These are phyloP conservation scores for Watsonalla binaria DNA, from an alignment of 2,888 invertebrate genomes.

Conservation along the genomic window DNA sequence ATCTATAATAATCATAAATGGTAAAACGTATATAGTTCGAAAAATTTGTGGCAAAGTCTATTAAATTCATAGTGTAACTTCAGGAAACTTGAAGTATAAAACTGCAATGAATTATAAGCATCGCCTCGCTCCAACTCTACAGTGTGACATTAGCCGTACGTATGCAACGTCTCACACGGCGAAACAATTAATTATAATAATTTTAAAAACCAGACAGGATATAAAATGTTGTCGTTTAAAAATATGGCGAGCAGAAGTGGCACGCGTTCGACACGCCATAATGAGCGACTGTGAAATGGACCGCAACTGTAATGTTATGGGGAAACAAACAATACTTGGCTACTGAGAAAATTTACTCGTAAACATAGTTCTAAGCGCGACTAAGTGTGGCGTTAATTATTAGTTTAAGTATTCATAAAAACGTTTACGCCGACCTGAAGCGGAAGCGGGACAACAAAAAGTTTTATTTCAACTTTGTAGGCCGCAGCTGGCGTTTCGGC, in stretches of 20 bases:
- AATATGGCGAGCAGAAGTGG: constrained; percentile 42
- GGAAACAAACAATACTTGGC: constrained; percentile 50
- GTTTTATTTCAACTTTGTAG: constrained; percentile 44
- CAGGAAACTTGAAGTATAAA: too few species aligned
- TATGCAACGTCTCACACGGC: constrained; percentile 25
- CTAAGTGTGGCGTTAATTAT: constrained; percentile 64
- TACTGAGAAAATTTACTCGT: constrained; percentile 54
- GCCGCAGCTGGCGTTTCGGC: constrained; percentile 47
- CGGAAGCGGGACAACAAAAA: constrained; percentile 36
- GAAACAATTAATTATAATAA: constrained; percentile 58
- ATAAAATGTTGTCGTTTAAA: constrained; percentile 43
- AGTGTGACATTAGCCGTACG: constrained; percentile 19
- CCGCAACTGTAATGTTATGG: constrained; percentile 39
- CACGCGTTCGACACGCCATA: constrained; percentile 51
- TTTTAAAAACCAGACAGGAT: constrained; percentile 36
- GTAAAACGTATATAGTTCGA: too few species aligned
- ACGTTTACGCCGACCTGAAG: constrained; percentile 34
- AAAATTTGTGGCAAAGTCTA: too few species aligned
- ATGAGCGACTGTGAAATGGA: constrained; percentile 50
- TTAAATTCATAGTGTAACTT: too few species aligned
- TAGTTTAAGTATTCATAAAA: constrained; percentile 68
- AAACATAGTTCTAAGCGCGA: constrained; percentile 58
- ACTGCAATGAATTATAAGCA: constrained; percentile 8
- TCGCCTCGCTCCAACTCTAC: constrained; percentile 15
- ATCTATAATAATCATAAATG: too few species aligned